Evolutionary conservation across 2,888 invertebrate species (phyloP).

Genomic region (Drosophila infuscata): DNA sequence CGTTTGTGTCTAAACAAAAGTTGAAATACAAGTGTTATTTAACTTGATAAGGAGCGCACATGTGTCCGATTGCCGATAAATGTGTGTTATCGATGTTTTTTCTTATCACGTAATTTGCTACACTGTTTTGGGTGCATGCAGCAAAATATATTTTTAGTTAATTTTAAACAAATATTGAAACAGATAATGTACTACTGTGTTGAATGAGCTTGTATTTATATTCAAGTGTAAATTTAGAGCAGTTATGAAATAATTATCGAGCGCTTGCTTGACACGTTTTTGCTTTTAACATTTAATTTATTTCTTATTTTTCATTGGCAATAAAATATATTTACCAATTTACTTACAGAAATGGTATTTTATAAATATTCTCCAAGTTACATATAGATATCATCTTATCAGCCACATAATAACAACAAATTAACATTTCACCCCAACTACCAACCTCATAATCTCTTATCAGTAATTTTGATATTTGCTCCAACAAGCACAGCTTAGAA

Average conservation of each 20-base stretch:
- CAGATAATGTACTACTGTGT: not conserved
- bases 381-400: not conserved
- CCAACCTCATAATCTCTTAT: slow-evolving; percentile 22
- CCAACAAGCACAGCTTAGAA: not conserved
- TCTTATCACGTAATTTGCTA: not conserved
- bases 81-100: slow-evolving; percentile 30
- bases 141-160: not conserved
- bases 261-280: not conserved
- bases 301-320: not conserved
- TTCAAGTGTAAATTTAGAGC: not conserved
- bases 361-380: not conserved
- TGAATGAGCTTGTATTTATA: not conserved
- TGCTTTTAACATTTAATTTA: not conserved
- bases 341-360: not conserved
- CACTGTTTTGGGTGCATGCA: not conserved
- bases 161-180: not conserved
- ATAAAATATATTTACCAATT: not conserved
- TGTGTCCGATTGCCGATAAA: slow-evolving; percentile 35
- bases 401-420: not conserved
- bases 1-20: slow-evolving; percentile 7
- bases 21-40: slow-evolving; percentile 49
- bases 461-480: slow-evolving; percentile 36
- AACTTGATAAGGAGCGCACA: slow-evolving; percentile 48
- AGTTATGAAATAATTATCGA: not conserved
- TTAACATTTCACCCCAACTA: slow-evolving; percentile 39